Percentiles rank a stretch among this genome's conserved stretches.
These are phyloP conservation scores for Cyprinodon diabolis DNA, from an alignment of 2,797 vertebrate species.

Conservation along the genomic window DNA sequence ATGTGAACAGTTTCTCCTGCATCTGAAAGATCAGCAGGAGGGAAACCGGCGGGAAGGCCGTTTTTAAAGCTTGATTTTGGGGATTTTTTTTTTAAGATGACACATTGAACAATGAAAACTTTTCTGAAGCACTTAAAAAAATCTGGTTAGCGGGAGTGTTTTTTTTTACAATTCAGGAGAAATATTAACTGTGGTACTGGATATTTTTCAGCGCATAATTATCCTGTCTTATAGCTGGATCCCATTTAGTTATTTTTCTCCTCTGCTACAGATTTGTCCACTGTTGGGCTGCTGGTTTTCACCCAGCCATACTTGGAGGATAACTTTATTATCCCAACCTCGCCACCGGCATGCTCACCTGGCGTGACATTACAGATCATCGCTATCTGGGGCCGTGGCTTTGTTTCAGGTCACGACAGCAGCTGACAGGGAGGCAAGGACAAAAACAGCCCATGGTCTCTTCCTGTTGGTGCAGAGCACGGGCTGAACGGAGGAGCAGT, in stretches of 20 bases:
- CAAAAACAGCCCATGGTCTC: conserved; percentile 20
- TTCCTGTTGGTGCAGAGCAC: conserved; percentile 16
- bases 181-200: conserved; percentile 2
- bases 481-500: conserved; percentile 30
- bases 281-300: conserved; percentile 53
- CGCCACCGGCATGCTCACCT: conserved; percentile 55
- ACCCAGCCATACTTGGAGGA: conserved; percentile 28
- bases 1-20: too few relatives aligned
- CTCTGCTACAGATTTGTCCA: conserved; percentile 52
- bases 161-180: not conserved
- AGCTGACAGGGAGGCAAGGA: conserved; percentile 39
- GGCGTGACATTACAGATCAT: conserved; percentile 50
- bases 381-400: conserved; percentile 39
- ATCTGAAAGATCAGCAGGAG: not conserved
- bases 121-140: not conserved
- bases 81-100: not conserved
- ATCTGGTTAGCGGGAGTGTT: not conserved
- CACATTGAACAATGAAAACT: not conserved
- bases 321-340: conserved; percentile 53
- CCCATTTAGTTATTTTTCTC: conserved; percentile 9
- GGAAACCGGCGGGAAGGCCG: too few relatives aligned
- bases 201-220: conserved; percentile 8
- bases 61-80: not conserved
- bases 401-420: conserved; percentile 48
- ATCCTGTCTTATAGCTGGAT: conserved; percentile 16